Base-by-base conservation (phyloP, 2,888 invertebrate species). In the Kryphioiulus occultus region DNA sequence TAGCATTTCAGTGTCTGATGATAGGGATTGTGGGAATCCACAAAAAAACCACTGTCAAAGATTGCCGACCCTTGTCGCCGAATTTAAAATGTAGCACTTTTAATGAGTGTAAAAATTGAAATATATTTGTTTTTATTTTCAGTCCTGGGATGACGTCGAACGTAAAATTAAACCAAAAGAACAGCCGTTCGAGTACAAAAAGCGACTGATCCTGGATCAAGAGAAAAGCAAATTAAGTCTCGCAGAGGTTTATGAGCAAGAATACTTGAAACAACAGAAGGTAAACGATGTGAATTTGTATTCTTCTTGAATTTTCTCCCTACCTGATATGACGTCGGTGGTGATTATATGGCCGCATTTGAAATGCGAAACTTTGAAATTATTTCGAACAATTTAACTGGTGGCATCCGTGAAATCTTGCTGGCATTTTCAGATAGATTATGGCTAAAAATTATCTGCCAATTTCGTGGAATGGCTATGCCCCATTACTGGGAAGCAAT, bases 201-300 rank as follows among this genome's bases (percentile, higher is more conserved):
- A 98, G 91, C 95, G 96, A 89, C 93, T 98, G 88, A 94, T 97
- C 0, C 92, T 99, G 84, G 96, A 99, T 92, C 97, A 98, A 90
- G 96, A 98, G 90, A 99, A 99, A 91, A 98, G 98, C 91, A 98
- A 99, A 92, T 93, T 95, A 89, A 98, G 98, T 86, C 93, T 99
- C 86, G 96, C 98, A 0, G 95, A 99, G 92, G 96, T 99, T 85
- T 99, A 99, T 91, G 99, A 99, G 93, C 91, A 93, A 82, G 93
- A 93, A 89, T 93, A 92, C 90, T 89, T 92, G 22, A 92, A 92
- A 89, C 91, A 91, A 87, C 91, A 91, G 88, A 94, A 93, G 92
- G 93, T 93, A 83, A 83, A 83, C 3, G 19, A 53, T 7, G 53
- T 7, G 7, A 4, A 53, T n/a, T n/a, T 44, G 7, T n/a, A 53